Percentiles rank a stretch among this genome's conserved stretches.
These are phyloP conservation scores for Gadus macrocephalus DNA, from an alignment of 2,113 vertebrate genomes.

Conservation along the genomic window DNA sequence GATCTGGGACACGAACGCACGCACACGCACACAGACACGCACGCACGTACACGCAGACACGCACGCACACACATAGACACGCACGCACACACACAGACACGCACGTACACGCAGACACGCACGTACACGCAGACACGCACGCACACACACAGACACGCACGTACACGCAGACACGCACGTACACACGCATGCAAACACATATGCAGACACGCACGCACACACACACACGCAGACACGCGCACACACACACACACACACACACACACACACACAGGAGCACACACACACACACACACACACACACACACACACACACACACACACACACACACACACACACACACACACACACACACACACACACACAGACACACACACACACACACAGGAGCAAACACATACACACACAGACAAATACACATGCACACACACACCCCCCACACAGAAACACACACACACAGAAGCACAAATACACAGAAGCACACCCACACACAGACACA, in stretches of 20 bases:
- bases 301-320: neutral
- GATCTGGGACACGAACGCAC: conserved; percentile 72
- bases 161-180: neutral
- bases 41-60: neutral
- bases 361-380: conserved; percentile 1
- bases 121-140: too few species aligned
- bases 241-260: neutral
- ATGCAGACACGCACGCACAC: neutral
- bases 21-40: neutral
- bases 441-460: neutral
- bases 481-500: neutral
- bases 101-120: too few species aligned
- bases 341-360: neutral
- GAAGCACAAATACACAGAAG: too few species aligned
- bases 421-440: neutral
- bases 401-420: too few species aligned
- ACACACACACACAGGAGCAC: neutral
- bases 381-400: neutral
- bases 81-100: too few species aligned
- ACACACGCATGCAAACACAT: too few species aligned
- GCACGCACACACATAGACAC: neutral
- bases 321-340: neutral
- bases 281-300: conserved; percentile 2
- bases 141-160: neutral
- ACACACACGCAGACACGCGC: conserved; percentile 4